phyloP scores from a whole-genome alignment of 2,888 invertebrate genomes.

The Heliothis peltigera region DNA sequence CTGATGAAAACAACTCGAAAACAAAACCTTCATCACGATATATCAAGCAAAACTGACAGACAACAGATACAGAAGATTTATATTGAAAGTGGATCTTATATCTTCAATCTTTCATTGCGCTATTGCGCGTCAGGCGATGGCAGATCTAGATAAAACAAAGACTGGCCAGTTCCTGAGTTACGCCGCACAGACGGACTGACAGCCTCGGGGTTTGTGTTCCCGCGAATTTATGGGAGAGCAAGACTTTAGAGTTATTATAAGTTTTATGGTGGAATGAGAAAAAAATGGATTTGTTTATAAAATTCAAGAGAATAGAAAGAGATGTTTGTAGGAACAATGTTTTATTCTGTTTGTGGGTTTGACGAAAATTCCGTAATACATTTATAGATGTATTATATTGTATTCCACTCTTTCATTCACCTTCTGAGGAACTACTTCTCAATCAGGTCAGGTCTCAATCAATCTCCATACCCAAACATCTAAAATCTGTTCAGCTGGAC shows the following conservation, averaged over 20 bases:
- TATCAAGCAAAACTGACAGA: conserved; percentile 57
- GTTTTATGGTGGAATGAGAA: conserved; percentile 30
- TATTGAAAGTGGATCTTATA: conserved; percentile 64
- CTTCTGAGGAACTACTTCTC: too few species aligned
- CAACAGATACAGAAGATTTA: conserved; percentile 63
- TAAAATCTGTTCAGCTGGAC: too few species aligned
- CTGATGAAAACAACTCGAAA: conserved; percentile 25
- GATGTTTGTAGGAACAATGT: not conserved
- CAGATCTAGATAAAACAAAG: conserved; percentile 63
- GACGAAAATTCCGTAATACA: too few species aligned
- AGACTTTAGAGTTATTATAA: conserved; percentile 27
- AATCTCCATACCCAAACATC: too few species aligned
- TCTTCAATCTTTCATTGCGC: conserved; percentile 66
- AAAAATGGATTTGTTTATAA: conserved; percentile 7
- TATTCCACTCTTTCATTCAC: too few species aligned
- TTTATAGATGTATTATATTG: too few species aligned
- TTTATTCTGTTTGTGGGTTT: too few species aligned
- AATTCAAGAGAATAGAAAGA: too few species aligned
- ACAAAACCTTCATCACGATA: conserved; percentile 49
- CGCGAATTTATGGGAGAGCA: conserved; percentile 50
- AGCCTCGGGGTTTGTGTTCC: conserved; percentile 53
- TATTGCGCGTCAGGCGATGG: conserved; percentile 64
- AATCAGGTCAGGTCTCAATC: too few species aligned
- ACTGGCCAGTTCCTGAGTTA: conserved; percentile 67
- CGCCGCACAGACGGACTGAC: conserved; percentile 67